phyloP scores from a whole-genome alignment of 2,797 vertebrate genomes.

The Anguilla anguilla region DNA sequence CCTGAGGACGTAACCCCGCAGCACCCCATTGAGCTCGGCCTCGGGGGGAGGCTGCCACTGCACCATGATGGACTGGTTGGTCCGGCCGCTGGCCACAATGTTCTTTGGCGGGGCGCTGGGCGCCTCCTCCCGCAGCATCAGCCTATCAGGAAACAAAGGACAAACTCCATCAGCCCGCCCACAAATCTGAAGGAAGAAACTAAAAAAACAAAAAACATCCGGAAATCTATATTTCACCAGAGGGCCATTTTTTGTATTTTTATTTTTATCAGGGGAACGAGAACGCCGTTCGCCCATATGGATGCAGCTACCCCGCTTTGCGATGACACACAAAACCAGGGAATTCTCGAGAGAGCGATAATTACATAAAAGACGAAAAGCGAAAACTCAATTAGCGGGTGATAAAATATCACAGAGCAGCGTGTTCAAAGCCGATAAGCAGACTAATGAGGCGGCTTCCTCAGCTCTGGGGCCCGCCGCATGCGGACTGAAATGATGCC shows the following conservation, averaged over 20 bases:
- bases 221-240: neutral
- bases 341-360: neutral
- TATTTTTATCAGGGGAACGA: too few relatives aligned
- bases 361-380: slow-evolving; percentile 1
- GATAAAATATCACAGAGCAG: slow-evolving; percentile 11
- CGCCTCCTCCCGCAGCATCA: slow-evolving; percentile 91
- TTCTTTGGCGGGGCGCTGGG: slow-evolving; percentile 95
- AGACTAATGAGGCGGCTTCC: neutral
- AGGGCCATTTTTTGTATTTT: neutral
- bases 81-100: slow-evolving; percentile 92
- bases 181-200: neutral
- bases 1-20: slow-evolving; percentile 91
- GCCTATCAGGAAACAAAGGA: slow-evolving; percentile 60
- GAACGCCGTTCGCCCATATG: neutral
- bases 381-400: slow-evolving; percentile 12
- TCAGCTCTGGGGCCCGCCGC: neutral
- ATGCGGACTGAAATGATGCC: neutral
- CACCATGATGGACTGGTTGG: slow-evolving; percentile 98
- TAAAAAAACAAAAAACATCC: neutral
- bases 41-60: slow-evolving; percentile 97
- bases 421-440: slow-evolving; percentile 3
- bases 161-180: neutral
- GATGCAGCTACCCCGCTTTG: neutral
- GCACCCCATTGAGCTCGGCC: slow-evolving; percentile 88
- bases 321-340: neutral